Evolutionary conservation across 2,113 vertebrate genomes (phyloP), one percentile per base, ranked within the genome.

Genomic region (Ammospiza nelsoni): DNA sequence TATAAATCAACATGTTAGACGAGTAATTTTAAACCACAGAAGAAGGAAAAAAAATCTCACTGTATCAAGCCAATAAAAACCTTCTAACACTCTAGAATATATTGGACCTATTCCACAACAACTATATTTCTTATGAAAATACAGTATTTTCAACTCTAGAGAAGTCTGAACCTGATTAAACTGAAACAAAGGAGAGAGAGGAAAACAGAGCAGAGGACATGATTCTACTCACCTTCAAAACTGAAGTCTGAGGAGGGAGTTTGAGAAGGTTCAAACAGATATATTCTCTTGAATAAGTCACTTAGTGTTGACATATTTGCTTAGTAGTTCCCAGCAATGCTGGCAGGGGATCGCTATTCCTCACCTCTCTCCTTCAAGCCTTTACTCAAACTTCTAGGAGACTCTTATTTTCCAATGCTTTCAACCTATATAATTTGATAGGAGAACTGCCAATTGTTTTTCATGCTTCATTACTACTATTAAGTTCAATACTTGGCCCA

Each of bases 1-100:
- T 94, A 88, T 89, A 96, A 95, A 95, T 97, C 95, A 94, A 81
- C 79, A 75, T 43, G 79, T 83, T 88, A 95, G 92, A 88, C 2
- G 19, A 89, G 95, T 85, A 91, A 93, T 90, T 94, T 95, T 88
- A 96, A 94, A 96, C 92, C 93, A 81, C 72, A 67, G 55, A 80
- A 93, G 80, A 72, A 81, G 75, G 25, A 77, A 91, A 74, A 77
- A 77, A 63, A 46, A 49, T 29, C 68, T 74, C 59, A 54, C 62
- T 80, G 9, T 57, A 93, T 58, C 59, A 76, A 92, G 66, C 92
- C 77, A 94, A 63, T 87, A 89, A 90, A 96, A 96, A 84, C 73
- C 31, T 83, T 78, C 44, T 72, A 84, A 92, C 37, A 77, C 44
- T 89, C 37, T 73, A 67, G 48, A 55, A 86, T 35, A 84, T 39